Base-by-base conservation (phyloP, 2,888 invertebrate genomes). In the Stenodema calcarata region DNA sequence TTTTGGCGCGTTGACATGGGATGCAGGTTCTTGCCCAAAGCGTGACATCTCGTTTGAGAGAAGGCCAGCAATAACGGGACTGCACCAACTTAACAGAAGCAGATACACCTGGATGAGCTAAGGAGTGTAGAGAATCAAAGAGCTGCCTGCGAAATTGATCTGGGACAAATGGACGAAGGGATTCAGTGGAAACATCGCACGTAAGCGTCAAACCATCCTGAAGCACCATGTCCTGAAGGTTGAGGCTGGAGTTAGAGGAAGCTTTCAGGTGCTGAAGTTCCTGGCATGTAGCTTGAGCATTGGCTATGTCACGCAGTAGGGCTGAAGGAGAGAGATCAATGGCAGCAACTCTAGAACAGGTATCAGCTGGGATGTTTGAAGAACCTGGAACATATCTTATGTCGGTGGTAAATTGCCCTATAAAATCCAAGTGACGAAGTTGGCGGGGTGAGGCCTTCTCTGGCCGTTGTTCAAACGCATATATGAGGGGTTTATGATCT, bases 401-500 rank as follows among this genome's bases (percentile, higher is more conserved):
- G 47, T 87, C 86, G n/a, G 87, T 81, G 14, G 47, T 83, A 44
- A 87, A 87, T 30, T 87, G 83, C 14, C 76, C 78, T 11, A 87
- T 75, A 69, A 47, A 87, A 44, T 82, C 82, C 44, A 87, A 82
- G n/a, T 87, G 86, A n/a, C 87, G 18, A 7, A 83, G n/a, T 30
- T 87, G 82, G 16, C 87, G 78, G 16, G 87, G 87, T 27, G 87
- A 80, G 2, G 86, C 86, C 23, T 86, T 69, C 12, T 87, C 80
- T 30, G 78, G 47, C 14, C 73, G 30, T 28, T 87, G 86, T 73
- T 27, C 41, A 35, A 87, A 86, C 1, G 87, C 86, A 44, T 30
- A 87, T 11, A 78, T 79, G 9, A 86, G 54, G 12, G 87, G 80
- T 50, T 87, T 87, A 78, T 80, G 86, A 18, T 87, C 87, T n/a